These are phyloP conservation scores for Melitaea athalia DNA, from an alignment of 2,888 invertebrate genomes.

Conservation along the genomic window DNA sequence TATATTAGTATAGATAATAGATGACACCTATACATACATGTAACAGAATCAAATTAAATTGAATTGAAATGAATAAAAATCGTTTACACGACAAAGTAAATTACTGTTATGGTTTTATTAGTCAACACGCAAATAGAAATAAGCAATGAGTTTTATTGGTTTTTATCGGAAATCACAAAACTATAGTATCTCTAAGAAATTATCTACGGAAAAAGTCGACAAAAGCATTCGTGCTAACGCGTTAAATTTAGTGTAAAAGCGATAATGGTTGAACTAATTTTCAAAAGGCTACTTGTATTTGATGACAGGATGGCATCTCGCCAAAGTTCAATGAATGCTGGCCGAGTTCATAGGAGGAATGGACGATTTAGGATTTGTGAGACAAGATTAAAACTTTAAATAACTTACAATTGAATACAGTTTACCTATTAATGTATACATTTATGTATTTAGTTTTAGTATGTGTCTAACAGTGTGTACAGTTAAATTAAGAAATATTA, in stretches of 20 bases:
- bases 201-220: slow-evolving; percentile 24
- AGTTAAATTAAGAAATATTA: too few species aligned
- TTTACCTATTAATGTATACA: background rate
- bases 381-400: background rate
- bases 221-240: slow-evolving; percentile 16
- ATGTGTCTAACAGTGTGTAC: too few species aligned
- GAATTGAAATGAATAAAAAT: too few species aligned
- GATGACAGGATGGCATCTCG: slow-evolving; percentile 27
- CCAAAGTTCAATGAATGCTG: slow-evolving; percentile 34
- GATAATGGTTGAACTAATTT: slow-evolving; percentile 33
- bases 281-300: slow-evolving; percentile 28
- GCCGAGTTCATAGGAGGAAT: slow-evolving; percentile 27
- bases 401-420: background rate
- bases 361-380: slow-evolving; percentile 1
- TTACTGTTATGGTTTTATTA: too few species aligned
- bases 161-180: background rate
- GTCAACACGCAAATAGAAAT: too few species aligned
- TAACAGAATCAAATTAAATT: too few species aligned
- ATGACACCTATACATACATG: too few species aligned
- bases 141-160: background rate
- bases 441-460: too few species aligned
- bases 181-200: background rate
- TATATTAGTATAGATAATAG: too few species aligned
- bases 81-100: too few species aligned
- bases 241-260: slow-evolving; percentile 33